These are phyloP conservation scores for Phoebastria nigripes DNA, from an alignment of 2,797 vertebrate genomes.

Conservation along the genomic window DNA sequence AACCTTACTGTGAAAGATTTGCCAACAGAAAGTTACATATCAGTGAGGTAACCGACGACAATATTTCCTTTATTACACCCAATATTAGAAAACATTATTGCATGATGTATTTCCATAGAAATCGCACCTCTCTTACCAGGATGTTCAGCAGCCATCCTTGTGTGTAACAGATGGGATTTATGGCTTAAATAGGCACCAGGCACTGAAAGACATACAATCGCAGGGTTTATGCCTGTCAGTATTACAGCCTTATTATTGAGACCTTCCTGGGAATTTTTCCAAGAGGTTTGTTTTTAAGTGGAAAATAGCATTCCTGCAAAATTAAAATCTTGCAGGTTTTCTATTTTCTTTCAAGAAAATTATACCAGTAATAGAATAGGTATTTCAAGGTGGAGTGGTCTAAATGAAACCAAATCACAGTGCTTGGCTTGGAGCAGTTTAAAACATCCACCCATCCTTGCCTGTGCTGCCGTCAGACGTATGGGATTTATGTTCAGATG, in stretches of 20 bases:
- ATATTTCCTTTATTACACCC: neutral
- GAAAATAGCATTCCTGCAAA: neutral
- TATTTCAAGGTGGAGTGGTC: neutral
- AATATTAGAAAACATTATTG: neutral
- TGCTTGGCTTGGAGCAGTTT: neutral
- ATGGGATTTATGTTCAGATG: neutral
- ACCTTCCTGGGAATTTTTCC: neutral
- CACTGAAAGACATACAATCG: neutral
- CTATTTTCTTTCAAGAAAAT: neutral
- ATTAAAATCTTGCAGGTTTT: neutral
- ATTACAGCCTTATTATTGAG: neutral
- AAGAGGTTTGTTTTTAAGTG: neutral
- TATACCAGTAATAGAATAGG: neutral
- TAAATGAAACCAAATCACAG: neutral
- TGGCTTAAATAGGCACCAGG: neutral
- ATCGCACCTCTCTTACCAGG: neutral
- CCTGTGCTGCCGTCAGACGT: fast-evolving
- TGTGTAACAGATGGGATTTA: neutral
- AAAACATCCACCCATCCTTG: neutral
- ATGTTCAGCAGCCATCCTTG: neutral
- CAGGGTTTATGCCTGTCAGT: neutral
- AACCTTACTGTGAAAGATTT: constrained; percentile 43
- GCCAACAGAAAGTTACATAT: constrained; percentile 33
- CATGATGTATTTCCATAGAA: neutral
- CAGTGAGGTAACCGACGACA: neutral